A percentile compares a stretch with the other conserved stretches of the same genome.
phyloP scores from a whole-genome alignment of 2,113 vertebrate species.

The Hystrix cristata region DNA sequence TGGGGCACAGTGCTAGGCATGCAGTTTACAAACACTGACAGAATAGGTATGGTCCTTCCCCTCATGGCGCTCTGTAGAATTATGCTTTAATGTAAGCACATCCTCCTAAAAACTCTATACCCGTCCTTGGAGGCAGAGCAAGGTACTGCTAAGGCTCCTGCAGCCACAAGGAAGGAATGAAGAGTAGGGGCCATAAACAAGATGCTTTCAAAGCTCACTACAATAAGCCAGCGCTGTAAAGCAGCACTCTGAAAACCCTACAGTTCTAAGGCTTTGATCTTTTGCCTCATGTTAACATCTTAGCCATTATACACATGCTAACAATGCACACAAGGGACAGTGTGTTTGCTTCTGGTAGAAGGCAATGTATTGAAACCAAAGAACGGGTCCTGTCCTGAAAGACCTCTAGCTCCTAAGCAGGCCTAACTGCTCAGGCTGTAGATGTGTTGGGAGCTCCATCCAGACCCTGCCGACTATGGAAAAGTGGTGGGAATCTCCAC shows the following conservation, averaged over 20 bases:
- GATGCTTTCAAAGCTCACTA: background rate
- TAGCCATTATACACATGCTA: background rate
- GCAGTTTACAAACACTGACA: background rate
- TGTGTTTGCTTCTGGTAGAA: background rate
- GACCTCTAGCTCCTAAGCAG: background rate
- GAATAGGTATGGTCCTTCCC: background rate
- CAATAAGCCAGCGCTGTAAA: background rate
- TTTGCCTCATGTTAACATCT: slow-evolving; percentile 1
- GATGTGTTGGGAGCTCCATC: background rate
- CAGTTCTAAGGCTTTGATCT: background rate
- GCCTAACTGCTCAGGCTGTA: background rate
- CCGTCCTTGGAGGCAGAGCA: background rate
- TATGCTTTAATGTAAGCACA: background rate
- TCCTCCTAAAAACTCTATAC: background rate
- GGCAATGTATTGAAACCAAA: background rate
- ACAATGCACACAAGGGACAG: background rate
- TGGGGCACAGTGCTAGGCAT: background rate
- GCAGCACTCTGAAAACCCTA: background rate
- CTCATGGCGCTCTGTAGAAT: background rate
- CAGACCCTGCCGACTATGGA: background rate
- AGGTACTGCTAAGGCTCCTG: background rate
- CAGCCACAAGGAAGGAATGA: background rate
- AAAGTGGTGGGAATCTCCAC: background rate
- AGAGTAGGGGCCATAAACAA: background rate
- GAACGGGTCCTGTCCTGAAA: background rate